Percentiles rank a stretch among this genome's conserved stretches.
Evolutionary conservation across 2,888 invertebrate genomes (phyloP).

Genomic region (Caenorhabditis virilis): DNA sequence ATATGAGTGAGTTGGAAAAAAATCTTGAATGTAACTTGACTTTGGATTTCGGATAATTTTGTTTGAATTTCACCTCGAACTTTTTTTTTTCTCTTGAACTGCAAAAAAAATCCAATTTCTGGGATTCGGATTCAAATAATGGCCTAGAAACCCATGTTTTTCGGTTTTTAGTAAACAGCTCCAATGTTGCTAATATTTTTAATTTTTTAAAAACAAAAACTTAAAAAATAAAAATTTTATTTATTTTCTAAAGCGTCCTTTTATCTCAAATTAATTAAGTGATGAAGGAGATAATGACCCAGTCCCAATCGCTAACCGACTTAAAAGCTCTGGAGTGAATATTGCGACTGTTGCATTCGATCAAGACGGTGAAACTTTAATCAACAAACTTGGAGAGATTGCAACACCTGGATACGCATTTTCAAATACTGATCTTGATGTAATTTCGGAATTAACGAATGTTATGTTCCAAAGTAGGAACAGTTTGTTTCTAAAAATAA

Average conservation of each 20-base stretch:
- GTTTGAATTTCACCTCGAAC: background rate
- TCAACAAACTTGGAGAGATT: conserved; percentile 9
- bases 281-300: conserved; percentile 16
- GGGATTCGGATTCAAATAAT: no score
- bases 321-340: conserved; percentile 18
- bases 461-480: background rate
- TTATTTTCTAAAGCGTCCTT: no score
- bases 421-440: conserved; percentile 12
- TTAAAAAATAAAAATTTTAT: no score
- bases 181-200: no score
- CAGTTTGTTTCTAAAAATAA: background rate
- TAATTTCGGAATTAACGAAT: background rate
- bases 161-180: no score
- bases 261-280: no score
- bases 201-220: no score
- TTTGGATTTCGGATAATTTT: background rate
- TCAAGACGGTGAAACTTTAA: conserved; percentile 19
- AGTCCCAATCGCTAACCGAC: conserved; percentile 17
- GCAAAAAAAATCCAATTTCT: no score
- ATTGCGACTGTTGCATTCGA: conserved; percentile 31
- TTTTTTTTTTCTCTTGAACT: no score
- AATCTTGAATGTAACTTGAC: background rate
- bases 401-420: conserved; percentile 14
- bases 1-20: conserved; percentile 10
- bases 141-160: no score